Evolutionary conservation across 2,113 vertebrate genomes (phyloP).

Genomic region (Pteruthius melanotis): DNA sequence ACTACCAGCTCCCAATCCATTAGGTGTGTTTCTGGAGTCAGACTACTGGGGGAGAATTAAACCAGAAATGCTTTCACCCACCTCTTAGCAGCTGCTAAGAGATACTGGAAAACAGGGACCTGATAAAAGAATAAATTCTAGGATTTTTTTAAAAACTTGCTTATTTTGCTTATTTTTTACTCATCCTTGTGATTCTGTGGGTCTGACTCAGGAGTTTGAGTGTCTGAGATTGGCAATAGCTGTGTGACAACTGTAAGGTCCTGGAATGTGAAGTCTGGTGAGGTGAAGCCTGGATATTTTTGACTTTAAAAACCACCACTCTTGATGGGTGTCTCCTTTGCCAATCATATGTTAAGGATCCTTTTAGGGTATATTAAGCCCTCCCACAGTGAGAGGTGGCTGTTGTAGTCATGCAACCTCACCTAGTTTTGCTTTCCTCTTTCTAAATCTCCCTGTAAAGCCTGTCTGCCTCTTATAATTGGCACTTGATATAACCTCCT

Average conservation of each 20-base stretch:
- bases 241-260: not conserved
- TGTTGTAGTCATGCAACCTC: not conserved
- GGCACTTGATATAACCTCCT: not conserved
- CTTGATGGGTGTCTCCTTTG: not conserved
- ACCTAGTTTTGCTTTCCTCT: not conserved
- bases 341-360: not conserved
- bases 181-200: not conserved
- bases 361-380: not conserved
- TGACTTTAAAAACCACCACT: not conserved
- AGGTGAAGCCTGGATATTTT: not conserved
- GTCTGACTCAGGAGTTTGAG: not conserved
- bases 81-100: not conserved
- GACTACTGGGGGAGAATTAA: not conserved
- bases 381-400: not conserved
- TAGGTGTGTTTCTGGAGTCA: not conserved
- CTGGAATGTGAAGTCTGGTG: not conserved
- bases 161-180: not conserved
- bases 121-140: not conserved
- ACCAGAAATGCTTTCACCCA: not conserved
- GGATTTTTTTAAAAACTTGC: not conserved
- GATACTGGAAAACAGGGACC: not conserved
- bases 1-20: not conserved
- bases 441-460: not conserved
- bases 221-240: not conserved
- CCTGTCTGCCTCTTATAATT: not conserved